Percentiles rank a stretch among this genome's conserved stretches.
Conservation (phyloP, 2,797 vertebrate species). For the Clarias platycephalus region DNA sequence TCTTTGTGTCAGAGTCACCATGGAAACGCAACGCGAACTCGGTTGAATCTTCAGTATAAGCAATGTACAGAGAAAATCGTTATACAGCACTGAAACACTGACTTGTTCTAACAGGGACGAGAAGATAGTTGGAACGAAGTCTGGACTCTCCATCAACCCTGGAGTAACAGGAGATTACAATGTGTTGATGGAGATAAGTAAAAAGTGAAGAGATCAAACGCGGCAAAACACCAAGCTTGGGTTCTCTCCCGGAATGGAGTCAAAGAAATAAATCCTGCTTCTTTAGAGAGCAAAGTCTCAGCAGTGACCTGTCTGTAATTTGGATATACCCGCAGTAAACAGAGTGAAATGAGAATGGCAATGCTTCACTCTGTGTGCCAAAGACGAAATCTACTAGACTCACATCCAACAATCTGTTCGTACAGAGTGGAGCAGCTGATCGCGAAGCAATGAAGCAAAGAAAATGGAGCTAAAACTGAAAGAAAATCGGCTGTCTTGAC, state of each 20-base stretch:
- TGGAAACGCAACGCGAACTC: background rate
- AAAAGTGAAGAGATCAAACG: background rate
- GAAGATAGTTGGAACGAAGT: background rate
- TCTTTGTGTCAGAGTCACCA: background rate
- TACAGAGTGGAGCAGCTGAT: slow-evolving; percentile 17
- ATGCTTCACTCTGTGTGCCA: slow-evolving; percentile 16
- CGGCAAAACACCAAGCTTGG: background rate
- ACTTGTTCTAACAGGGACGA: background rate
- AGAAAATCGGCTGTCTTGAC: slow-evolving; percentile 44
- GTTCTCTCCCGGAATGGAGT: slow-evolving; percentile 5
- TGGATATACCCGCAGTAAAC: slow-evolving; percentile 21
- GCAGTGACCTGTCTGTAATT: slow-evolving; percentile 27
- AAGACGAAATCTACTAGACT: slow-evolving; percentile 27
- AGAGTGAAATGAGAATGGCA: slow-evolving; percentile 20
- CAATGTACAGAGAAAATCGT: background rate
- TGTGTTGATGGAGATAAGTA: background rate
- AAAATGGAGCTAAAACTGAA: slow-evolving; percentile 29
- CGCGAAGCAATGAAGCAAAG: slow-evolving; percentile 34
- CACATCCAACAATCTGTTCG: slow-evolving; percentile 34
- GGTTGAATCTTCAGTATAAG: background rate
- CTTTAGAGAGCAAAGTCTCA: slow-evolving; percentile 1
- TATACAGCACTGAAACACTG: background rate
- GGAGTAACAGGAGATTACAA: background rate
- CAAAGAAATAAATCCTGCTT: slow-evolving; percentile 23
- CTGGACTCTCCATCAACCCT: background rate